A percentile compares a stretch with the other conserved stretches of the same genome.
Evolutionary conservation across 1,140 invertebrate species (phyloP).

Genomic region (Sarcophaga peregrina): DNA sequence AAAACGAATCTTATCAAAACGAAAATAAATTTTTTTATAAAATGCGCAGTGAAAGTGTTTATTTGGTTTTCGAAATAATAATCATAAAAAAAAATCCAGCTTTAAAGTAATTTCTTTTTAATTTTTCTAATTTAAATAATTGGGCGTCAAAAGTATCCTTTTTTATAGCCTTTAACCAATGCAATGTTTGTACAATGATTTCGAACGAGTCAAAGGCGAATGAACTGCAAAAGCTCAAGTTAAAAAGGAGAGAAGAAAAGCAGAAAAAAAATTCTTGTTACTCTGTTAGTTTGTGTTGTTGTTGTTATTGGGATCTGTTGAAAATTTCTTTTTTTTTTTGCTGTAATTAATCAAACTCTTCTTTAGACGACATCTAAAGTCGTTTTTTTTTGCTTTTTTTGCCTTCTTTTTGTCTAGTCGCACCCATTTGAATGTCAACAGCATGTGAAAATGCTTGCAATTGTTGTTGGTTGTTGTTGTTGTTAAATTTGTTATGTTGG

Average conservation of each 20-base stretch:
- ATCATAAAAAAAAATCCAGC: background rate
- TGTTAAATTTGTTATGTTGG: too few species aligned
- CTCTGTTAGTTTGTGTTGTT: constrained; percentile 4
- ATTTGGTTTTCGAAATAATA: constrained; percentile 13
- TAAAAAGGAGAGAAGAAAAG: background rate
- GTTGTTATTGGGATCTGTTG: background rate
- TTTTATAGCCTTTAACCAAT: too few species aligned
- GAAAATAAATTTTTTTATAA: background rate
- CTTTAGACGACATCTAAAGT: background rate
- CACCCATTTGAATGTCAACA: constrained; percentile 48
- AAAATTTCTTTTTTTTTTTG: background rate
- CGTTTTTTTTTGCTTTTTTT: background rate
- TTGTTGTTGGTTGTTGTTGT: background rate
- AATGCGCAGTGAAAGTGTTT: constrained; percentile 39
- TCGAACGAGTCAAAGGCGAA: constrained; percentile 35
- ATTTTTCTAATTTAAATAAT: too few species aligned
- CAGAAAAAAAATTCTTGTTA: background rate
- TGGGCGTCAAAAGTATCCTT: too few species aligned
- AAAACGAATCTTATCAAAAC: background rate
- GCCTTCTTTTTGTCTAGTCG: constrained; percentile 43
- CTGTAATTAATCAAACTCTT: constrained; percentile 25
- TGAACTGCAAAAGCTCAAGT: background rate
- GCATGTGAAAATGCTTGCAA: constrained; percentile 8
- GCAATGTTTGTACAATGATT: background rate
- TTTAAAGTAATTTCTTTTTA: too few species aligned